Evolutionary conservation across 2,113 vertebrate species (phyloP).

Genomic region (Electrona antarctica): DNA sequence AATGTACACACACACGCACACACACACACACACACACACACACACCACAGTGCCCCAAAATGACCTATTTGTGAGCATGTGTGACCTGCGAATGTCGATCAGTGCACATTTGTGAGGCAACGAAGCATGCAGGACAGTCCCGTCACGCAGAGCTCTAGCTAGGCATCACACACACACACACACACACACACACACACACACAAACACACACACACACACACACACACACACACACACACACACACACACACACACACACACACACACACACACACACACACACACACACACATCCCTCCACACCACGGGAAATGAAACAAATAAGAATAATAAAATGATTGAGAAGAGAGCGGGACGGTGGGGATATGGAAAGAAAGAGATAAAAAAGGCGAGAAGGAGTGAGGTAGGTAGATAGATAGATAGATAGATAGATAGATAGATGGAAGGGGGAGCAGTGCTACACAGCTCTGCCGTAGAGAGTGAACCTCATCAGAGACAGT

Average conservation of each 20-base stretch:
- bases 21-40: slow-evolving; percentile 14
- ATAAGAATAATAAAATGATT: slow-evolving; percentile 2
- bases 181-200: not conserved
- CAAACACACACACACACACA: not conserved
- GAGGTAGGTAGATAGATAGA: slow-evolving; percentile 26
- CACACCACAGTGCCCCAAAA: slow-evolving; percentile 46
- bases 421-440: slow-evolving; percentile 21
- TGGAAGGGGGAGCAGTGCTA: slow-evolving; percentile 1
- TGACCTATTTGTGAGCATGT: slow-evolving; percentile 71
- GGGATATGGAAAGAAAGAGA: not conserved
- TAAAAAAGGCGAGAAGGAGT: slow-evolving; percentile 12
- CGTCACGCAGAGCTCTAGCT: not conserved
- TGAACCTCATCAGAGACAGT: slow-evolving; percentile 59
- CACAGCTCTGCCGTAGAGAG: slow-evolving; percentile 29
- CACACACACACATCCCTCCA: not conserved
- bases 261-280: not conserved
- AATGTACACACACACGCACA: slow-evolving; percentile 14
- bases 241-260: too few relatives aligned
- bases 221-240: slow-evolving; percentile 9
- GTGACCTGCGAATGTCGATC: slow-evolving; percentile 72
- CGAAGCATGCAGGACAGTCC: slow-evolving; percentile 54
- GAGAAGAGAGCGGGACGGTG: not conserved
- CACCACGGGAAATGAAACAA: not conserved
- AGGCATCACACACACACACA: not conserved
- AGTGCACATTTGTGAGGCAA: slow-evolving; percentile 70